Percentiles rank a stretch among this genome's conserved stretches.
These are phyloP conservation scores for Hemaris fuciformis DNA, from an alignment of 2,888 invertebrate genomes.

Conservation along the genomic window DNA sequence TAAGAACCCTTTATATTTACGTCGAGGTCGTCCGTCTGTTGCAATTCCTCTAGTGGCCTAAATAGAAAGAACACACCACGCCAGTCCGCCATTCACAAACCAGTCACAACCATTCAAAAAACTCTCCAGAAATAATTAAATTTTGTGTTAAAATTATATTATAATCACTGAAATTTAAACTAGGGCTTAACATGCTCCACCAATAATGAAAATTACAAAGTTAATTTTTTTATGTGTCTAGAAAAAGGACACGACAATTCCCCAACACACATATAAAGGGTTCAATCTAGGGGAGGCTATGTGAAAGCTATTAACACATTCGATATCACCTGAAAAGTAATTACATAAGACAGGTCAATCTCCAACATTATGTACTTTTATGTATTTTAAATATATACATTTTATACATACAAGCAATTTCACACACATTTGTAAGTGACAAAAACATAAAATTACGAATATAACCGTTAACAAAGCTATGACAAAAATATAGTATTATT, in stretches of 20 bases:
- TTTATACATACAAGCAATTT: neutral
- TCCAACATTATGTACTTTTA: neutral
- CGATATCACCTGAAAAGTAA: conserved; percentile 1
- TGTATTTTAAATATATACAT: neutral
- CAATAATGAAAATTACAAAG: too few species aligned
- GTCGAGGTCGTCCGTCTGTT: neutral
- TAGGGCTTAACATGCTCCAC: too few species aligned
- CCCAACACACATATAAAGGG: neutral
- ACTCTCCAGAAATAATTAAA: too few species aligned
- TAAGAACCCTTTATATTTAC: neutral
- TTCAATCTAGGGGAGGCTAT: neutral
- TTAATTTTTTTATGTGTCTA: too few species aligned
- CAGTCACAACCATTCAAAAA: too few species aligned
- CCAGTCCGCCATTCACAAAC: too few species aligned
- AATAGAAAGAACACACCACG: too few species aligned
- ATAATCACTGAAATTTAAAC: too few species aligned
- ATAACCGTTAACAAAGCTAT: too few species aligned
- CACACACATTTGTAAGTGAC: neutral
- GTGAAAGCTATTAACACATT: conserved; percentile 5
- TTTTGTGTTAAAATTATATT: too few species aligned
- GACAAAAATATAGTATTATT: too few species aligned
- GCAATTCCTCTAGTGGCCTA: neutral
- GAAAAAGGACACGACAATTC: too few species aligned
- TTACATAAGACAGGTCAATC: neutral
- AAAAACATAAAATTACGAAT: neutral